phyloP scores from a whole-genome alignment of 1,140 invertebrate species.

The Drosophila sp. region DNA sequence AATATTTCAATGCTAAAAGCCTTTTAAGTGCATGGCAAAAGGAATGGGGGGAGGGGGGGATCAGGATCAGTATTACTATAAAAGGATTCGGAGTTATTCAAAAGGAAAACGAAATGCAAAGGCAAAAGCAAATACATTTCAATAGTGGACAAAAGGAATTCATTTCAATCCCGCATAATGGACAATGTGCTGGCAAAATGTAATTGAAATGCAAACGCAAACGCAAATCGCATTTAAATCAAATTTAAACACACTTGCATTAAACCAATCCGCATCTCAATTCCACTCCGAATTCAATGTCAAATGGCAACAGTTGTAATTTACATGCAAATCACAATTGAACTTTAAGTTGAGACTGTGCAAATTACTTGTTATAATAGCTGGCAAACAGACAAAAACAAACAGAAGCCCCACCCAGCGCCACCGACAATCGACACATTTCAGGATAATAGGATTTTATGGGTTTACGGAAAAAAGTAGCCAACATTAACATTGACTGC shows the following conservation, averaged over 20 bases:
- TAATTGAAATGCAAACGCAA: constrained; percentile 46
- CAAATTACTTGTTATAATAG: constrained; percentile 65
- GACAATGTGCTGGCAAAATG: constrained; percentile 41
- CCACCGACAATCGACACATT: constrained; percentile 33
- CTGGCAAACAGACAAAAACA: constrained; percentile 44
- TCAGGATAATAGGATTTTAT: constrained; percentile 71
- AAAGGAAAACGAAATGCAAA: constrained; percentile 5
- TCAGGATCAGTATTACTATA: constrained; percentile 1
- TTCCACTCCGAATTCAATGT: constrained; percentile 30
- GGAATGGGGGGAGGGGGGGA: constrained; percentile 1
- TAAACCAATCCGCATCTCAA: neutral
- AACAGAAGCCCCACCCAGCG: neutral
- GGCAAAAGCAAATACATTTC: constrained; percentile 28
- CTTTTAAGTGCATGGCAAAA: constrained; percentile 32
- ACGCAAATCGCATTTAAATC: constrained; percentile 18
- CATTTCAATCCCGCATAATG: constrained; percentile 32
- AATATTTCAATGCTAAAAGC: constrained; percentile 10
- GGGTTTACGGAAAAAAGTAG: constrained; percentile 26
- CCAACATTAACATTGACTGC: neutral
- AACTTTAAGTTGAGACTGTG: constrained; percentile 17
- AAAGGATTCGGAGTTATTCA: constrained; percentile 38
- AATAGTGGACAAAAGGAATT: constrained; percentile 16
- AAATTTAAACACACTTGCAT: constrained; percentile 2
- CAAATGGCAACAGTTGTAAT: constrained; percentile 7
- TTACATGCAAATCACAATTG: constrained; percentile 10